A percentile compares a stretch with the other conserved stretches of the same genome.
These are phyloP conservation scores for Cheilosia impressa DNA, from an alignment of 2,888 invertebrate species.

Conservation along the genomic window DNA sequence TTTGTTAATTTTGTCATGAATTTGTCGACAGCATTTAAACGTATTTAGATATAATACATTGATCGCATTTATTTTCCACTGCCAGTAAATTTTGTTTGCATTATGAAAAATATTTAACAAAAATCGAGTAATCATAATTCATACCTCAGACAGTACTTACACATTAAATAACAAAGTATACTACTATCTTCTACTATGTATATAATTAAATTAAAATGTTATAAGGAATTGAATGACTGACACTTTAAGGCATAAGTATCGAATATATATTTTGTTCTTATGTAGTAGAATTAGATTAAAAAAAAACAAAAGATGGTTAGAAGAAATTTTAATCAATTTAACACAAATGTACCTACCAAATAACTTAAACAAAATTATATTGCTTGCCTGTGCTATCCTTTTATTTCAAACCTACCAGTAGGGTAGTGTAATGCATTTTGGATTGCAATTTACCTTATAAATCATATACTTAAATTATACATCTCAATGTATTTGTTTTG, in stretches of 20 bases:
- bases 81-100: slow-evolving; percentile 46
- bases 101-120: slow-evolving; percentile 28
- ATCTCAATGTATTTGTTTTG: slow-evolving; percentile 28
- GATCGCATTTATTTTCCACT: slow-evolving; percentile 26
- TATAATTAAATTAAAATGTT: slow-evolving; percentile 42
- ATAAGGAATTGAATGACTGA: slow-evolving; percentile 82
- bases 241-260: slow-evolving; percentile 80
- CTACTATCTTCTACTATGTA: slow-evolving; percentile 25
- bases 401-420: slow-evolving; percentile 54
- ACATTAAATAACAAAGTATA: slow-evolving; percentile 3
- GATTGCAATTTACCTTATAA: slow-evolving; percentile 52
- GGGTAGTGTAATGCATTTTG: slow-evolving; percentile 76
- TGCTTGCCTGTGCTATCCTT: slow-evolving; percentile 60
- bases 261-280: slow-evolving; percentile 51
- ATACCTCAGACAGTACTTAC: slow-evolving; percentile 24
- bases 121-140: neutral
- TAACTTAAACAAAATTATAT: slow-evolving; percentile 41
- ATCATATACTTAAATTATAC: slow-evolving; percentile 16
- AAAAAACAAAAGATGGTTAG: slow-evolving; percentile 4
- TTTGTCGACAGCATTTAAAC: slow-evolving; percentile 68
- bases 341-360: slow-evolving; percentile 78
- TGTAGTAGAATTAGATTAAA: slow-evolving; percentile 42
- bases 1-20: slow-evolving; percentile 46
- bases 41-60: neutral
- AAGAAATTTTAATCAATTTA: slow-evolving; percentile 48